Evolutionary conservation across 2,888 invertebrate species (phyloP), one percentile per base, ranked within the genome.

Genomic region (Acleris emargana): DNA sequence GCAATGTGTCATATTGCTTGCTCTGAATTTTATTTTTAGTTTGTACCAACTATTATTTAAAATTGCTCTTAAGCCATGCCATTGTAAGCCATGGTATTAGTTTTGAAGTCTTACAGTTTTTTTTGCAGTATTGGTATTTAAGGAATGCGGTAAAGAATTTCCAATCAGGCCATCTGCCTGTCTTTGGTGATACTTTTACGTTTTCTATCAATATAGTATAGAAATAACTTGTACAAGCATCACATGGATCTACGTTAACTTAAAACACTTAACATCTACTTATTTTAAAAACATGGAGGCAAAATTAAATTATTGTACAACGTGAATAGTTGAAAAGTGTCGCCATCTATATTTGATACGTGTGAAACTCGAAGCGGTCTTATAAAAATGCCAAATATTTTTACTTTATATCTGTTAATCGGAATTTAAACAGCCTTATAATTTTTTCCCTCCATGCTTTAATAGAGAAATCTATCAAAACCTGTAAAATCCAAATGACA

Each of bases 401-500:
- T 38, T 38, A 38, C 13, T 38, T 38, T 38, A 17, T n/a, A n/a
- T 45, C n/a, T n/a, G 45, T 45, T 5, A n/a, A 5, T n/a, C 17
- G 1, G 3, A 16, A 0, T 5, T 45, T 6, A 16, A 38, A 45
- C 45, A 17, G 45, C 45, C 16, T 20, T 42, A 9, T 16, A 45
- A 13, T 9, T 9, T 17, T 28, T n/a, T n/a, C 11, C 57, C 17
- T 60, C 69, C 71, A 54, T 50, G 66, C 38, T 52, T 18, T 18
- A 67, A 59, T 75, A 76, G 73, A 75, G 7, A 78, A 82, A 81
- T 80, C 78, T 80, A 82, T 77, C 79, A 76, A 76, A 73, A 77
- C 75, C 68, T 68, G 43, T 55, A 54, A 25, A 28, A 16, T 11
- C n/a, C 22, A 45, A 32, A 32, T 49, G 18, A 18, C 28, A 55